Conservation (phyloP, 1,140 invertebrate species). For the Drosophila kepulauana region DNA sequence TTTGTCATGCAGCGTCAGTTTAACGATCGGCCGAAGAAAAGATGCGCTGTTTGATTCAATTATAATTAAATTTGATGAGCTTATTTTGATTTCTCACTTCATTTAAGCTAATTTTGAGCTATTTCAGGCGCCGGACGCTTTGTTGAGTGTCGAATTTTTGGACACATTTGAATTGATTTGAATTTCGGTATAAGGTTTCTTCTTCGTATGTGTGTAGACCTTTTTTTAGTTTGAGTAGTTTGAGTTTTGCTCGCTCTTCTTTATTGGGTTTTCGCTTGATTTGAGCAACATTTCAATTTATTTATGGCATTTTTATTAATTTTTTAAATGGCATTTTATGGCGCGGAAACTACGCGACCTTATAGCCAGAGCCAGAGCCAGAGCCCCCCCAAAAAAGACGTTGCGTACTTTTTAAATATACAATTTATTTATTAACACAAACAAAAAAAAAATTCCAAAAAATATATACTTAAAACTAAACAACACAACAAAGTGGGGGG, state of each 20-base stretch:
- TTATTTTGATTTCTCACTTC: conserved; percentile 82
- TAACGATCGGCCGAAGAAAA: conserved; percentile 53
- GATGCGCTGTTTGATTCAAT: conserved; percentile 60
- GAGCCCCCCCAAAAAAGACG: conserved; percentile 11
- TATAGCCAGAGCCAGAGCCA: conserved; percentile 7
- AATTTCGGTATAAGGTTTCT: conserved; percentile 42
- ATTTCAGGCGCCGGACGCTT: conserved; percentile 51
- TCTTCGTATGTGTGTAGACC: conserved; percentile 27
- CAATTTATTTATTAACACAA: conserved; percentile 44
- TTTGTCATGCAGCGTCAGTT: conserved; percentile 73
- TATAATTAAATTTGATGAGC: conserved; percentile 79
- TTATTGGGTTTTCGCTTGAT: conserved; percentile 50
- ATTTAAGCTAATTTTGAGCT: conserved; percentile 76
- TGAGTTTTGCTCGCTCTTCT: conserved; percentile 18
- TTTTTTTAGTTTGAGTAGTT: conserved; percentile 35
- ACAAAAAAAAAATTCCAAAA: conserved; percentile 55
- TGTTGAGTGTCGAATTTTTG: conserved; percentile 38
- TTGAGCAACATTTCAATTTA: conserved; percentile 60
- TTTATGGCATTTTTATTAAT: conserved; percentile 78
- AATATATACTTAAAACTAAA: conserved; percentile 67
- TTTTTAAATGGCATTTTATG: conserved; percentile 65
- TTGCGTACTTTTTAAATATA: conserved; percentile 63
- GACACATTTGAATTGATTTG: conserved; percentile 54
- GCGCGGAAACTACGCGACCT: conserved; percentile 58
- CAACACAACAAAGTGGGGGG: conserved; percentile 49